Evolutionary conservation across 2,797 vertebrate genomes (phyloP), one percentile per base, ranked within the genome.

Genomic region (Diglossa cyanea): DNA sequence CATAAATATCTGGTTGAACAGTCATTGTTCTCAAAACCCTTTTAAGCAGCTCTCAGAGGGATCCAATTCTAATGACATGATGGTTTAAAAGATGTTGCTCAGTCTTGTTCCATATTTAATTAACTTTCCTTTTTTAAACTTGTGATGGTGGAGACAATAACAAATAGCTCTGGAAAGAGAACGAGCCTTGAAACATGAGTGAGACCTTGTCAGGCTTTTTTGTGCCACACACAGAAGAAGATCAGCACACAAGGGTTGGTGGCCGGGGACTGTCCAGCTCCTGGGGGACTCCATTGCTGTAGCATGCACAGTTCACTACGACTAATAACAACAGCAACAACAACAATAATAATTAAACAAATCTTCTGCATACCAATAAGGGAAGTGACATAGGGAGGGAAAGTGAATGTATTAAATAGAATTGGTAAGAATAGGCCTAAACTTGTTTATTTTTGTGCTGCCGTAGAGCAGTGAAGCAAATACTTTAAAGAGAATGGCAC

Each of bases 61-160:
- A 98, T 98, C 98, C 98, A 97, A 98, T 99, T 99, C 99, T 99
- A 99, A 99, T 99, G 99, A 99, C 99, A 99, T 99, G 99, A 99
- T 99, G 98, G 98, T 99, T 99, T 99, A 99, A 99, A 99, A 99
- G 98, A 99, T 98, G 99, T 98, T 98, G 98, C 98, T 99, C 98
- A 98, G 98, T 98, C 98, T 99, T 98, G 98, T 99, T 99, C 99
- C 99, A 99, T 99, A 99, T 99, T 99, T 99, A 99, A 99, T 99
- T 99, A 99, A 99, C 98, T 99, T 99, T 98, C 98, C 98, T 99
- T 99, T 99, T 99, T 98, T 99, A 98, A 98, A 99, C 98, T 98
- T 98, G 98, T 97, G 98, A 98, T 98, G 98, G 98, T 97, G 96
- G 91, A 98, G 98, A 99, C 99, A 99, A 99, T 99, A 99, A 99